A percentile compares a stretch with the other conserved stretches of the same genome.
These are phyloP conservation scores for Sinella curviseta DNA, from an alignment of 1,140 invertebrate species.

Conservation along the genomic window DNA sequence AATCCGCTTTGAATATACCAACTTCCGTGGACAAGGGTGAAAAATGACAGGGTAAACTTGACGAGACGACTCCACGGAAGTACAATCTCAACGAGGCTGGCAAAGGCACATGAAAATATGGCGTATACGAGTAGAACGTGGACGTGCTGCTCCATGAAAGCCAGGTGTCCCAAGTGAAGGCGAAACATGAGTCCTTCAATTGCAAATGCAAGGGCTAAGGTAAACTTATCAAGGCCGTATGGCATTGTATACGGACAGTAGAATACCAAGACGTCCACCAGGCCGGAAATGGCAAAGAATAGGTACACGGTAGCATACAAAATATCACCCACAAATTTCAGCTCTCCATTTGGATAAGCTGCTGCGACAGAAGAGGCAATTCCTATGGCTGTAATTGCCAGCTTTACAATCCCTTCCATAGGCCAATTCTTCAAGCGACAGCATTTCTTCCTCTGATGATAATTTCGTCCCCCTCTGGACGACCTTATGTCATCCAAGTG, in stretches of 20 bases:
- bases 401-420: constrained; percentile 46
- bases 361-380: constrained; percentile 42
- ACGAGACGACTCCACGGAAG: constrained; percentile 55
- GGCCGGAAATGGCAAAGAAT: constrained; percentile 57
- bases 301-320: constrained; percentile 56
- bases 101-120: constrained; percentile 53
- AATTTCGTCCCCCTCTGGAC: neutral
- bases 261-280: constrained; percentile 56
- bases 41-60: constrained; percentile 51
- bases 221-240: constrained; percentile 53
- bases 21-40: constrained; percentile 53
- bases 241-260: constrained; percentile 55
- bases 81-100: constrained; percentile 53
- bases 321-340: constrained; percentile 52
- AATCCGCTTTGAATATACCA: constrained; percentile 56
- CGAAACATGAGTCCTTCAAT: constrained; percentile 56
- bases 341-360: constrained; percentile 46
- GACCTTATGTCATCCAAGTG: neutral
- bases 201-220: constrained; percentile 55
- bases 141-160: constrained; percentile 50
- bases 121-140: constrained; percentile 51
- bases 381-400: constrained; percentile 42
- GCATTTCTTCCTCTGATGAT: constrained; percentile 8
- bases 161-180: constrained; percentile 48
- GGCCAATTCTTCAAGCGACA: constrained; percentile 32